A percentile compares a stretch with the other conserved stretches of the same genome.
phyloP scores from a whole-genome alignment of 2,888 invertebrate species.

The Morpho deidamia region DNA sequence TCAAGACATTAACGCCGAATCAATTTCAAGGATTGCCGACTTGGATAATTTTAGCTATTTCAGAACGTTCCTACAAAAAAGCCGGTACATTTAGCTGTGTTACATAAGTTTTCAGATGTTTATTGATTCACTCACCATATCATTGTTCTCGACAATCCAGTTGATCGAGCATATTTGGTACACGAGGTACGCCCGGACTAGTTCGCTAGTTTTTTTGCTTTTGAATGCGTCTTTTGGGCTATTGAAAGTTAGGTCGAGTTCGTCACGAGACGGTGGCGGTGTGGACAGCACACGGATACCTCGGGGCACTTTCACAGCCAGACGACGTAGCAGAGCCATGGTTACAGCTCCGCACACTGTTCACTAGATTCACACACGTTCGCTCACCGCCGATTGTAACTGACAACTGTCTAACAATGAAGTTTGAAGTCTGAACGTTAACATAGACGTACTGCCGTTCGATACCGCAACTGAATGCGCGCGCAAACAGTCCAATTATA shows the following conservation, averaged over 20 bases:
- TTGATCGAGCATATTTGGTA: conserved; percentile 94
- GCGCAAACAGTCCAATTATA: conserved; percentile 70
- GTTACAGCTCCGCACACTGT: conserved; percentile 49
- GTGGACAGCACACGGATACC: conserved; percentile 52
- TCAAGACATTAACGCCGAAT: conserved; percentile 28
- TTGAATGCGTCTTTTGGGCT: conserved; percentile 95
- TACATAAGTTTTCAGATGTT: conserved; percentile 56
- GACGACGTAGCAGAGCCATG: conserved; percentile 69
- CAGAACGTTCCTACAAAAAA: conserved; percentile 31
- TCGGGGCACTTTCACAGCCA: conserved; percentile 56
- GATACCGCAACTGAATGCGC: conserved; percentile 60
- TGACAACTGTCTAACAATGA: conserved; percentile 41
- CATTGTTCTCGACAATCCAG: conserved; percentile 94
- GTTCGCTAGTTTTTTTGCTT: conserved; percentile 95
- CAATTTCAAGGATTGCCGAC: conserved; percentile 43
- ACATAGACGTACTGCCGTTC: conserved; percentile 55
- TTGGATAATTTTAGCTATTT: conserved; percentile 43
- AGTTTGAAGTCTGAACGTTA: conserved; percentile 35
- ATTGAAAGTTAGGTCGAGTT: conserved; percentile 90
- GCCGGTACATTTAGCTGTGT: conserved; percentile 40
- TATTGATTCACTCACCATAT: conserved; percentile 84
- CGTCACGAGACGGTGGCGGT: conserved; percentile 70
- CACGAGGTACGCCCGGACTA: conserved; percentile 93
- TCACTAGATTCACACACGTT: conserved; percentile 49
- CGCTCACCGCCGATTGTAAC: conserved; percentile 50